Conservation (phyloP, 2,113 vertebrate genomes). For the crab-eating macaque (Macaca fascicularis) region DNA sequence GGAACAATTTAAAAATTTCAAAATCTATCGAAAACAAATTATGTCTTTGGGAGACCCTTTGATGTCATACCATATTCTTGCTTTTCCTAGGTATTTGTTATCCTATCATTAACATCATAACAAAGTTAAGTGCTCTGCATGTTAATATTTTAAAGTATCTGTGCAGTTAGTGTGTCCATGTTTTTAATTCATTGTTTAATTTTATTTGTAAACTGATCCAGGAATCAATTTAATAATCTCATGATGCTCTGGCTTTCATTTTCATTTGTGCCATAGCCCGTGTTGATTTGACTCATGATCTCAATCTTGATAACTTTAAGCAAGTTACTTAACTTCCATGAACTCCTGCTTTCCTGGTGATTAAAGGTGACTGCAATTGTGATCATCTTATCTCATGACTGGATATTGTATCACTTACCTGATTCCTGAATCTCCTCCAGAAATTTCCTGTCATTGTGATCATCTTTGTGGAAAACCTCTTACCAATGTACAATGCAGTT, state of each 20-base stretch:
- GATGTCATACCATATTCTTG: neutral
- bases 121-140: neutral
- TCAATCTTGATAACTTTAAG: neutral
- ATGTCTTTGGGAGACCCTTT: neutral
- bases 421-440: neutral
- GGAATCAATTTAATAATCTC: neutral
- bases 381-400: neutral
- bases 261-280: neutral
- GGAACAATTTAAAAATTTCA: neutral
- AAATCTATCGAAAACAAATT: neutral
- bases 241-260: neutral
- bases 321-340: neutral
- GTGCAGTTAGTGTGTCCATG: neutral
- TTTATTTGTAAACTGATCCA: neutral
- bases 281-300: neutral
- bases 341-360: neutral
- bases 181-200: constrained; percentile 32
- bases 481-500: neutral
- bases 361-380: neutral
- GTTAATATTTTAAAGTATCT: neutral
- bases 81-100: neutral
- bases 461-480: neutral
- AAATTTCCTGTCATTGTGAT: neutral
- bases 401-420: neutral
- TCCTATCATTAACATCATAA: neutral